These are phyloP conservation scores for Lepidonotus clava DNA, from an alignment of 2,888 invertebrate species.

Conservation along the genomic window DNA sequence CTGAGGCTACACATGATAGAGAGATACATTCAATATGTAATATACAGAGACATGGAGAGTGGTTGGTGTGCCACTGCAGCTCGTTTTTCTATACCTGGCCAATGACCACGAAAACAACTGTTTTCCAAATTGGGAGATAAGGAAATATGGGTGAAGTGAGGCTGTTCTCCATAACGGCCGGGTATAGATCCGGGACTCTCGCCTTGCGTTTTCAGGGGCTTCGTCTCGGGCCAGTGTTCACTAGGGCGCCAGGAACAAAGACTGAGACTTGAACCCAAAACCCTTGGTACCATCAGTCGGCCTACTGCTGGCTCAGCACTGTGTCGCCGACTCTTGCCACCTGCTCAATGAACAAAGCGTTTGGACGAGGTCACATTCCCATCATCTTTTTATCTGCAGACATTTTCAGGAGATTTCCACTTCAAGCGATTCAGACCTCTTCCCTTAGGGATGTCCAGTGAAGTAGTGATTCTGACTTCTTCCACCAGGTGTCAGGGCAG, in stretches of 20 bases:
- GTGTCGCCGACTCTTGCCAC: slow-evolving; percentile 45
- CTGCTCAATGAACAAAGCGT: slow-evolving; percentile 48
- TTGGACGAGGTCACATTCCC: neutral
- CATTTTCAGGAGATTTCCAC: neutral
- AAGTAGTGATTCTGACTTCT: neutral
- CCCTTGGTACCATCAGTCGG: slow-evolving; percentile 19
- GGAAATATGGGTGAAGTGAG: slow-evolving; percentile 43
- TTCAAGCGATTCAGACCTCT: neutral
- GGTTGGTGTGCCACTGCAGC: slow-evolving; percentile 19
- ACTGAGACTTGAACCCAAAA: slow-evolving; percentile 39
- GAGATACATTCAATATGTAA: slow-evolving; percentile 3
- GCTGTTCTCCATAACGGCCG: slow-evolving; percentile 42
- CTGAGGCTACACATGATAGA: slow-evolving; percentile 50
- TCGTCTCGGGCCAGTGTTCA: slow-evolving; percentile 41
- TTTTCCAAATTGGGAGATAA: slow-evolving; percentile 46
- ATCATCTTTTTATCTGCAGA: neutral
- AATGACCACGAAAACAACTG: slow-evolving; percentile 52
- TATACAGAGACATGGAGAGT: slow-evolving; percentile 30
- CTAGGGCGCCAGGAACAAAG: slow-evolving; percentile 46
- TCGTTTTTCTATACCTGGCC: slow-evolving; percentile 45
- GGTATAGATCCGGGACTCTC: slow-evolving; percentile 38
- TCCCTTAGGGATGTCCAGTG: neutral
- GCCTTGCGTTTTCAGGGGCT: slow-evolving; percentile 1
- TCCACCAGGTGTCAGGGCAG: neutral
- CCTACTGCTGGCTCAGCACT: slow-evolving; percentile 24